These are phyloP conservation scores for Pangasius larnaudii DNA, from an alignment of 2,797 vertebrate species.

Conservation along the genomic window DNA sequence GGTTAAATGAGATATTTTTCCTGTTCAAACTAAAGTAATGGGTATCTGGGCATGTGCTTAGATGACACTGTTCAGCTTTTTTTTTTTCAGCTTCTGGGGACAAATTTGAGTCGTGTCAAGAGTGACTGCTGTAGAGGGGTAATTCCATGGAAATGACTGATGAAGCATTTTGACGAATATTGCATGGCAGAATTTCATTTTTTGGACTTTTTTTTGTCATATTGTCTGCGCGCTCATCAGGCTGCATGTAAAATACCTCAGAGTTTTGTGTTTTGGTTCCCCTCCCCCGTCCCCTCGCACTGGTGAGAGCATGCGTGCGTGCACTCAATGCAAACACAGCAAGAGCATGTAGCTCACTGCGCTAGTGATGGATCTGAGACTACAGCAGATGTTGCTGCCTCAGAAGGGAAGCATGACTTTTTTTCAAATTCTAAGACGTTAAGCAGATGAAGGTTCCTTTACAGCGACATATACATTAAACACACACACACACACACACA, in stretches of 20 bases:
- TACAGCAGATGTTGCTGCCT: constrained; percentile 61
- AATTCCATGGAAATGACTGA: constrained; percentile 31
- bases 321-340: constrained; percentile 56
- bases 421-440: constrained; percentile 51
- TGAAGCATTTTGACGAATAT: constrained; percentile 44
- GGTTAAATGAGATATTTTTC: constrained; percentile 27
- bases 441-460: constrained; percentile 53
- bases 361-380: constrained; percentile 54
- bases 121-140: constrained; percentile 20
- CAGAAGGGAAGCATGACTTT: constrained; percentile 54
- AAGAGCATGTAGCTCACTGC: constrained; percentile 46
- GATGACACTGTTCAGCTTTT: constrained; percentile 22
- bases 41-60: background rate
- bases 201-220: constrained; percentile 14
- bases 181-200: constrained; percentile 35
- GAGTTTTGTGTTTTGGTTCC: constrained; percentile 46
- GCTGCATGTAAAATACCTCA: constrained; percentile 41
- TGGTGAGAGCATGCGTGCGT: constrained; percentile 50
- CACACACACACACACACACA: constrained; percentile 32
- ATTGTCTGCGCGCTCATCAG: constrained; percentile 41
- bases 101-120: constrained; percentile 16
- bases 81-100: constrained; percentile 18
- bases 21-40: constrained; percentile 10
- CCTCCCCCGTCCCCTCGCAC: constrained; percentile 40
- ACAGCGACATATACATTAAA: constrained; percentile 36